A percentile compares a stretch with the other conserved stretches of the same genome.
phyloP scores from a whole-genome alignment of 2,888 invertebrate genomes.

The Drosophila mimetica region DNA sequence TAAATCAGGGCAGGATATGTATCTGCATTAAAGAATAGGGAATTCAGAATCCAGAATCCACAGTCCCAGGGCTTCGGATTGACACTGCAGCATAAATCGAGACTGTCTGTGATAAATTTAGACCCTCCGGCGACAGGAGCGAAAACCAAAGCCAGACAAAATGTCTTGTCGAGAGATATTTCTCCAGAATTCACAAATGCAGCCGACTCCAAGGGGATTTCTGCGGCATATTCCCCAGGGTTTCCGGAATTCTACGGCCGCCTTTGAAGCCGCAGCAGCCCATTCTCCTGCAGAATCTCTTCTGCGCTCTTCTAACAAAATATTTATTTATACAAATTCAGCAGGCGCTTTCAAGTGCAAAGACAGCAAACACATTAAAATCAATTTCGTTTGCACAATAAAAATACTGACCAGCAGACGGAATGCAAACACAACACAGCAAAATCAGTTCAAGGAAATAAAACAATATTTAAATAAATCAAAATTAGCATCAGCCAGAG shows the following conservation, averaged over 20 bases:
- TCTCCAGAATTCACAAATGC: constrained; percentile 39
- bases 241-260: constrained; percentile 25
- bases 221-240: constrained; percentile 39
- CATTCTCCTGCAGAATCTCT: not conserved
- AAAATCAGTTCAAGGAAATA: constrained; percentile 41
- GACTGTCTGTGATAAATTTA: constrained; percentile 62
- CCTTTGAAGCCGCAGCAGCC: constrained; percentile 27
- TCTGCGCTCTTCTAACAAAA: constrained; percentile 9
- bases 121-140: constrained; percentile 43
- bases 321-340: constrained; percentile 27
- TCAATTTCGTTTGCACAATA: constrained; percentile 25
- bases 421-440: constrained; percentile 30
- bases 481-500: constrained; percentile 53
- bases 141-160: constrained; percentile 43
- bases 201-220: constrained; percentile 19
- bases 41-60: not conserved
- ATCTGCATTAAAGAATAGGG: not conserved
- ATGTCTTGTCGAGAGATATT: constrained; percentile 37
- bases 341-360: constrained; percentile 21
- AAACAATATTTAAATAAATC: constrained; percentile 66
- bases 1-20: not conserved
- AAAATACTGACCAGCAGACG: constrained; percentile 27
- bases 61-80: constrained; percentile 15
- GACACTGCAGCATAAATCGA: constrained; percentile 48
- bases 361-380: constrained; percentile 42